Conservation (phyloP, 2,888 invertebrate species). For the Hypena proboscidalis region DNA sequence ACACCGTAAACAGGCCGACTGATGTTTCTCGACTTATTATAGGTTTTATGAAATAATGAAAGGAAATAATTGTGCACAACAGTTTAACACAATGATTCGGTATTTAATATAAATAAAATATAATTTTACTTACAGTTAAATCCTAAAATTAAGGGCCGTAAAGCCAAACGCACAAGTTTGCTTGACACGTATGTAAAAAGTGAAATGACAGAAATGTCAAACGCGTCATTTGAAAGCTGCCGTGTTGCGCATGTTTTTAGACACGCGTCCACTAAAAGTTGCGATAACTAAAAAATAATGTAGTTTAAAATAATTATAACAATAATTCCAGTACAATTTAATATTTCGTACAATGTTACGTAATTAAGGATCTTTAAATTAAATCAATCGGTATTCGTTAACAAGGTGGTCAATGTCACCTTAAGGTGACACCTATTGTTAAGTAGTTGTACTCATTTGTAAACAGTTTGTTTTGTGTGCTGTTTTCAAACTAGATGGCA, state of each 20-base stretch:
- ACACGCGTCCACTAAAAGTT: constrained; percentile 59
- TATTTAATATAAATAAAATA: constrained; percentile 30
- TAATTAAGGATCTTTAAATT: too few relatives aligned
- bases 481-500: constrained; percentile 10
- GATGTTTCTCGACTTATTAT: constrained; percentile 9
- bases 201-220: constrained; percentile 66
- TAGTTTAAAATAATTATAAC: too few relatives aligned
- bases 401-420: too few relatives aligned
- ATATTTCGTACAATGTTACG: too few relatives aligned
- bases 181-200: constrained; percentile 84
- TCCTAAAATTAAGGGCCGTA: constrained; percentile 78
- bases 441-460: constrained; percentile 8
- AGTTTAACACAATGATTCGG: constrained; percentile 13
- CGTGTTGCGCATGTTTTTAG: constrained; percentile 47
- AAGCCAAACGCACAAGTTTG: constrained; percentile 74
- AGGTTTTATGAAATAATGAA: constrained; percentile 14
- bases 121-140: constrained; percentile 73
- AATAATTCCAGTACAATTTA: too few relatives aligned
- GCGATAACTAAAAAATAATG: constrained; percentile 29
- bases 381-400: too few relatives aligned
- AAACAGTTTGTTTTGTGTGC: too few relatives aligned
- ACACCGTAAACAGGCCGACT: constrained; percentile 37
- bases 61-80: constrained; percentile 12
- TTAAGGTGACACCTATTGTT: constrained; percentile 20
- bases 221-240: constrained; percentile 56